Evolutionary conservation across 2,113 vertebrate genomes (phyloP), one percentile per base, ranked within the genome.

Genomic region (Odobenus rosmarus): DNA sequence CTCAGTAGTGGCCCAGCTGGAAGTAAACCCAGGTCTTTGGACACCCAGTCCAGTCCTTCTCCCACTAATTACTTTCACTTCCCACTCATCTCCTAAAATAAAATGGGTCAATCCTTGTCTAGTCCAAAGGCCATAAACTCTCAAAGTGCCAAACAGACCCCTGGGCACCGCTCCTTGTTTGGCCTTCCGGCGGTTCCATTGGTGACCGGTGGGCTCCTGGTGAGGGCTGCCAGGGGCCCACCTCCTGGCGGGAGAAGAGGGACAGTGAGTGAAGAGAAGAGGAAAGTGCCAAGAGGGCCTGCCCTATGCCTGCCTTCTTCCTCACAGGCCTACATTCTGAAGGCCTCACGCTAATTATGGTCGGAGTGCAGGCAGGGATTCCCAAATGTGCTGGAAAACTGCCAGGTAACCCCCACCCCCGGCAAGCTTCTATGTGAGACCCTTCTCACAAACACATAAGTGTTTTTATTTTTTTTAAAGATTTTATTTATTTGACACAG

Each of bases 21-120:
- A 87, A 72, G 85, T 28, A 51, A 95, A 80, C 69, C 42, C 46
- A 62, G 59, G 69, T 82, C 69, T 95, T 87, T 86, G 33, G n/a
- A 93, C 49, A 49, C 49, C n/a, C 55, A 53, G 33, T 28, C 71
- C 80, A 31, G 46, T 61, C n/a, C 59, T 89, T 77, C 86, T 10
- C 51, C 42, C 28, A 13, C 74, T 92, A 84, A 93, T 94, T 90
- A 87, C n/a, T 95, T 95, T 91, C 72, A 96, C 92, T 97, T 96
- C 76, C 59, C 84, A 88, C 77, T 82, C 85, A 89, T 90, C 74
- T 97, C 96, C 82, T 92, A 88, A 90, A 95, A 95, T 74, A 87
- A 92, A 95, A 93, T 42, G 55, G 59, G 21, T 42, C 49, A 23
- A 42, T 84, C 77, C n/a, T 92, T 72, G 95, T 33, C 79, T 88